phyloP scores from a whole-genome alignment of 1,140 invertebrate species.

The Bilobella aurantiaca region DNA sequence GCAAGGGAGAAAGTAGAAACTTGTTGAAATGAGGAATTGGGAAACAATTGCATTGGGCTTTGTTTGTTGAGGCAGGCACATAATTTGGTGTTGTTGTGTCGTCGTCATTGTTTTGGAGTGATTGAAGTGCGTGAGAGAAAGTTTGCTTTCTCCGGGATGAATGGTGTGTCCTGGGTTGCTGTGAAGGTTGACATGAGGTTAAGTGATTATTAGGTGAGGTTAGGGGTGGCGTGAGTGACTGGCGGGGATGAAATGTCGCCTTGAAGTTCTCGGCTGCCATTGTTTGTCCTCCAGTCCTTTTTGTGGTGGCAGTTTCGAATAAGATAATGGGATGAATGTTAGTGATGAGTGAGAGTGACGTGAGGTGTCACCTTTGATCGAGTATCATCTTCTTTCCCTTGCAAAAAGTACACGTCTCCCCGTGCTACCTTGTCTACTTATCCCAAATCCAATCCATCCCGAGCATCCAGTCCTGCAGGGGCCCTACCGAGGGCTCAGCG shows the following conservation, averaged over 20 bases:
- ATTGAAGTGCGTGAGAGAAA: too few relatives aligned
- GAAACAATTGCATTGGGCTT: too few relatives aligned
- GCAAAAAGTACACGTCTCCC: neutral
- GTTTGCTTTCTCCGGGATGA: neutral
- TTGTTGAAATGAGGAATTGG: too few relatives aligned
- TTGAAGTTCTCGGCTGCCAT: neutral
- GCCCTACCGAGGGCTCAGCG: too few relatives aligned
- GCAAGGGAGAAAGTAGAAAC: too few relatives aligned
- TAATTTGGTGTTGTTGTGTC: too few relatives aligned
- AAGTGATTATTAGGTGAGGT: neutral
- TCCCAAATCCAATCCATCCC: neutral
- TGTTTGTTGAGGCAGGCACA: too few relatives aligned
- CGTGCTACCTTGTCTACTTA: neutral
- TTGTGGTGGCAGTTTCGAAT: neutral
- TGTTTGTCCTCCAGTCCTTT: neutral
- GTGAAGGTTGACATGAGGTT: neutral
- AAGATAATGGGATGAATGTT: constrained; percentile 20
- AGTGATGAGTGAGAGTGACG: constrained; percentile 24
- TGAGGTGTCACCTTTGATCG: constrained; percentile 19
- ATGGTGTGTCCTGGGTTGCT: neutral
- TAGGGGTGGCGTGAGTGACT: neutral
- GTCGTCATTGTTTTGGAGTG: too few relatives aligned
- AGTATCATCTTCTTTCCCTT: constrained; percentile 6
- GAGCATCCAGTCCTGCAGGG: neutral
- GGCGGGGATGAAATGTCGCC: neutral